Percentiles rank a stretch among this genome's conserved stretches.
phyloP scores from a whole-genome alignment of 1,140 invertebrate genomes.

The Rhopalosiphum maidis region DNA sequence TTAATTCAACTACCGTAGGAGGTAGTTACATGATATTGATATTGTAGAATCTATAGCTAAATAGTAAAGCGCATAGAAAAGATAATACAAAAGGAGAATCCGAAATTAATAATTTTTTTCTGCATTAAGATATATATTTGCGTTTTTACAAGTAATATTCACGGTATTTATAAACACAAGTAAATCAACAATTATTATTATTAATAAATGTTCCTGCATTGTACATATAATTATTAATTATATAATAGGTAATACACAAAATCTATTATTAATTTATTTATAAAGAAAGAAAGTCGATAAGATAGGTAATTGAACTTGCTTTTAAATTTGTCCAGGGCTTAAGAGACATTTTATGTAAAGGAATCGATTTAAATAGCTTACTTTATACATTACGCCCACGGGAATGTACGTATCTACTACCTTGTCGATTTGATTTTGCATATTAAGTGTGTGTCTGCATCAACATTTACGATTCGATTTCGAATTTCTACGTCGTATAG shows the following conservation, averaged over 20 bases:
- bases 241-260: neutral
- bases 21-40: neutral
- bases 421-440: slow-evolving; percentile 30
- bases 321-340: slow-evolving; percentile 34
- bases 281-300: neutral
- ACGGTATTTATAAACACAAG: neutral
- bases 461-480: neutral
- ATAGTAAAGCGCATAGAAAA: neutral
- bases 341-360: slow-evolving; percentile 32
- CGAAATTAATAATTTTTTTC: neutral
- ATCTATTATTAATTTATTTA: neutral
- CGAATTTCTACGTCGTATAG: neutral
- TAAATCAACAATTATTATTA: neutral
- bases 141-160: neutral
- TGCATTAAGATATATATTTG: neutral
- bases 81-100: neutral
- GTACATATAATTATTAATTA: neutral
- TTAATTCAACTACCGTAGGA: neutral
- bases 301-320: neutral
- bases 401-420: neutral
- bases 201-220: neutral
- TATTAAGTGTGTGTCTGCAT: neutral
- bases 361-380: neutral
- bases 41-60: neutral
- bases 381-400: neutral